A percentile compares a stretch with the other conserved stretches of the same genome.
phyloP scores from a whole-genome alignment of 2,113 vertebrate species.

The Nesogale talazaci region DNA sequence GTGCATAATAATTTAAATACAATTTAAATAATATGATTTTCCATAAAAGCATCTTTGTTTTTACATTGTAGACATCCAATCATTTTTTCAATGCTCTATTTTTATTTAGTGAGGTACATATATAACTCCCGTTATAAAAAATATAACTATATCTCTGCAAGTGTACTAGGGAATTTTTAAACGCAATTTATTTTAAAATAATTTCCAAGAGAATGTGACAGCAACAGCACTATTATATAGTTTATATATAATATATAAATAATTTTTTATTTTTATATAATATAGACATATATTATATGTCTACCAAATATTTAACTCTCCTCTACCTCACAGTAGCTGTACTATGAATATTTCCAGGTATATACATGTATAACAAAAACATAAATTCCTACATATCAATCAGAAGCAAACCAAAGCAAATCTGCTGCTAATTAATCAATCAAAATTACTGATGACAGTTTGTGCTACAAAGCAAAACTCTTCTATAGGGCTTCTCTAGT shows the following conservation, averaged over 20 bases:
- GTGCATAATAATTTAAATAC: neutral
- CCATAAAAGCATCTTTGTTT: neutral
- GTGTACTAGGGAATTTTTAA: neutral
- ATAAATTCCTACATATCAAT: neutral
- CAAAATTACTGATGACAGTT: too few relatives aligned
- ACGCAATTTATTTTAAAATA: neutral
- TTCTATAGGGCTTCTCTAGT: too few relatives aligned
- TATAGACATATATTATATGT: too few relatives aligned
- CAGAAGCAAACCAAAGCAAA: too few relatives aligned
- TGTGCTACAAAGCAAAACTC: too few relatives aligned
- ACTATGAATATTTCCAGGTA: neutral
- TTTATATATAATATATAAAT: too few relatives aligned
- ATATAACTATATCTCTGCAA: neutral
- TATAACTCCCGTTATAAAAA: neutral
- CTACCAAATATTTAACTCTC: too few relatives aligned
- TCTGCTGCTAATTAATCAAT: too few relatives aligned
- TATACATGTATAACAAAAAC: neutral
- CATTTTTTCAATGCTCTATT: neutral
- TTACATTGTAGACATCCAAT: neutral
- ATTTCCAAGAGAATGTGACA: neutral
- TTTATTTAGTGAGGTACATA: neutral
- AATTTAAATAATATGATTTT: neutral
- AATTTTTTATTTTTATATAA: too few relatives aligned
- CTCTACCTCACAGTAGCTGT: too few relatives aligned
- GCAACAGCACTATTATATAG: neutral